Conservation (phyloP, 2,888 invertebrate species). For the Crocallis elinguaria region DNA sequence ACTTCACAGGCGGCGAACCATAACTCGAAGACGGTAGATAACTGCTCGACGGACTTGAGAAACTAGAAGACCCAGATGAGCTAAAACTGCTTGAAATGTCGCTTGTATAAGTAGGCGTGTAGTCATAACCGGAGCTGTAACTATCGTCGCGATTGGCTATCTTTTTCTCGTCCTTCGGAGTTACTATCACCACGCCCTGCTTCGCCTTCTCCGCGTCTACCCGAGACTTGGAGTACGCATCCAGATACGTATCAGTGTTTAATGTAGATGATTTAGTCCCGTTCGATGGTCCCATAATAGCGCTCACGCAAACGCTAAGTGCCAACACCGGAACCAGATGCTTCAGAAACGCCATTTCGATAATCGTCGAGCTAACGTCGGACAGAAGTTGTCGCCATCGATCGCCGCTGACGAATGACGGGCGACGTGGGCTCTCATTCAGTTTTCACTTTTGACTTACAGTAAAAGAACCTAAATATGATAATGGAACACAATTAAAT, state of each 20-base stretch:
- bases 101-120: constrained; percentile 68
- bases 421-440: constrained; percentile 67
- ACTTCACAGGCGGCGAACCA: constrained; percentile 63
- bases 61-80: constrained; percentile 58
- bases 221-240: constrained; percentile 86
- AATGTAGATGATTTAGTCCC: constrained; percentile 57
- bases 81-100: constrained; percentile 65
- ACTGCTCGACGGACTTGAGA: constrained; percentile 41
- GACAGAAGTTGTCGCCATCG: constrained; percentile 78
- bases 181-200: constrained; percentile 74
- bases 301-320: constrained; percentile 61
- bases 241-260: constrained; percentile 86
- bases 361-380: constrained; percentile 58
- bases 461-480: constrained; percentile 84
- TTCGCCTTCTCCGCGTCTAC: constrained; percentile 77
- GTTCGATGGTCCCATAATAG: constrained; percentile 72
- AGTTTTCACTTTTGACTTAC: constrained; percentile 85
- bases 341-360: constrained; percentile 61
- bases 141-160: constrained; percentile 78
- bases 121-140: constrained; percentile 72
- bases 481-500: constrained; percentile 85
- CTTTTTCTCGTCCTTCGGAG: constrained; percentile 76
- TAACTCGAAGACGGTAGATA: constrained; percentile 64
- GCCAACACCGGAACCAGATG: constrained; percentile 56
- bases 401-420: constrained; percentile 79